Evolutionary conservation across 1,140 invertebrate species (phyloP), one percentile per base, ranked within the genome.

Genomic region (Oncopeltus fasciatus): DNA sequence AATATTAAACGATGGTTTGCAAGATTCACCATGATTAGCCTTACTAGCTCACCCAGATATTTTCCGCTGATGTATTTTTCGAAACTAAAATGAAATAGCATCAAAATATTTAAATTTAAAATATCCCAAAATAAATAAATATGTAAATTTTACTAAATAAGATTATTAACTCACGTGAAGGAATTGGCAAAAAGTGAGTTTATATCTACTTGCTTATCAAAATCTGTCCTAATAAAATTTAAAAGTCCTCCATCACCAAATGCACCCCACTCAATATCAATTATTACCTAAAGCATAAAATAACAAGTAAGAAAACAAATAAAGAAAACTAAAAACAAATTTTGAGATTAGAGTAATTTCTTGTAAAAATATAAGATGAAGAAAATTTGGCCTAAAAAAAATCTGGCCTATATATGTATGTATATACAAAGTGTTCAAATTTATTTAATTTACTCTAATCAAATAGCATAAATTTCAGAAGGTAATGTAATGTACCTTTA

Each of bases 251-350:
- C 86, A 68, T 90, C 85, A 12, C 88, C 88, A 70, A 90, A 88
- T n/a, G 85, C 87, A 66, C 88, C 88, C 83, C 85, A 88, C 73
- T 91, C 88, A 43, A 85, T 84, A 69, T 90, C 87, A 62, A 90
- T 83, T 60, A 88, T 80, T 44, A 88, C 83, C 82, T 89, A 56
- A 57, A 66, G 66, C 24, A 26, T 58, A 65, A n/a, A n/a, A n/a
- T n/a, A n/a, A n/a, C n/a, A n/a, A n/a, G n/a, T n/a, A n/a, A n/a
- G n/a, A n/a, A n/a, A n/a, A n/a, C n/a, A n/a, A n/a, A n/a, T n/a
- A n/a, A n/a, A n/a, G n/a, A n/a, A n/a, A n/a, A n/a, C n/a, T n/a
- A n/a, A n/a, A n/a, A n/a, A n/a, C n/a, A n/a, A n/a, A n/a, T n/a
- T n/a, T n/a, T n/a, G n/a, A n/a, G n/a, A n/a, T n/a, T n/a, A n/a